Percentiles rank a stretch among this genome's conserved stretches.
These are phyloP conservation scores for Sphaerophoria taeniata DNA, from an alignment of 2,888 invertebrate genomes.

Conservation along the genomic window DNA sequence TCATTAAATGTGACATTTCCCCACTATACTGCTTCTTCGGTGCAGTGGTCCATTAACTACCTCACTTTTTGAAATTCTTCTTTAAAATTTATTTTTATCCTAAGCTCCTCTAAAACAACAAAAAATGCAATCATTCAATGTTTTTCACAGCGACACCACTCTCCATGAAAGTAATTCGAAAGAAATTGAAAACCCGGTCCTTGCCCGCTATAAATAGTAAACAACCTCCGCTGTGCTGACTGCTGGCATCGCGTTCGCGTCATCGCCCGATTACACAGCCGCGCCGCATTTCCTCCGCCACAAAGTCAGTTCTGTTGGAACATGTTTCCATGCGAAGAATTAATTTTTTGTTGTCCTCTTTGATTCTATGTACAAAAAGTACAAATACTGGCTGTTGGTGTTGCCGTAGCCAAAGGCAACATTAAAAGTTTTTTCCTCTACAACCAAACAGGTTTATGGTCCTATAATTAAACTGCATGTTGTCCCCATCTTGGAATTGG, in stretches of 20 bases:
- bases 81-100: conserved; percentile 15
- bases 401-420: neutral
- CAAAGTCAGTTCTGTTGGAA: conserved; percentile 8
- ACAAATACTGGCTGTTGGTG: neutral
- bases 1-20: neutral
- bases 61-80: conserved; percentile 1
- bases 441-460: conserved; percentile 55
- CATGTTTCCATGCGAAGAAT: conserved; percentile 42
- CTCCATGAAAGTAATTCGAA: conserved; percentile 46
- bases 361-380: neutral
- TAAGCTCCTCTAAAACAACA: neutral
- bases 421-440: conserved; percentile 44
- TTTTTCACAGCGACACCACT: conserved; percentile 29
- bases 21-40: neutral
- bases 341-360: neutral
- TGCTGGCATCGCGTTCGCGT: conserved; percentile 9
- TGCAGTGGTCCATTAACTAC: conserved; percentile 35
- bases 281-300: too few relatives aligned
- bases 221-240: conserved; percentile 33
- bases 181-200: conserved; percentile 63
- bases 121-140: conserved; percentile 27
- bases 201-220: conserved; percentile 62
- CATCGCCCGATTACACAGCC: neutral
- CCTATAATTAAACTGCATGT: conserved; percentile 63
- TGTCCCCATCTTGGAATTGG: conserved; percentile 51